phyloP scores from a whole-genome alignment of 2,797 vertebrate genomes.

The Hafferia zeledoni region DNA sequence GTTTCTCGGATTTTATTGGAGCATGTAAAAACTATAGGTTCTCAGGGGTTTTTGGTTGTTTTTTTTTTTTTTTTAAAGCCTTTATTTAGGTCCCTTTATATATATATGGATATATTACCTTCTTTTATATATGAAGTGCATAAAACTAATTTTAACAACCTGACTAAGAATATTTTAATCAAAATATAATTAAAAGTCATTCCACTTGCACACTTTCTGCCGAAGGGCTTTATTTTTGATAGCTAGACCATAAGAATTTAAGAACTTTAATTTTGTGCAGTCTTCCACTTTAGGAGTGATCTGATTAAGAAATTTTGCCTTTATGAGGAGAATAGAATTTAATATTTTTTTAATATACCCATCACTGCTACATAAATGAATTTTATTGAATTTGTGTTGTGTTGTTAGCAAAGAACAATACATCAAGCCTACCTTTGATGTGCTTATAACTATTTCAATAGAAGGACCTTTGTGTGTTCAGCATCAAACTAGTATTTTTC shows the following conservation, averaged over 20 bases:
- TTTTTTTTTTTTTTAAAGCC: neutral
- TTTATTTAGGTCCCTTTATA: neutral
- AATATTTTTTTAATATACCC: neutral
- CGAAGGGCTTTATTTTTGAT: neutral
- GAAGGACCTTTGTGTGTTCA: neutral
- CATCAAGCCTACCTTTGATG: neutral
- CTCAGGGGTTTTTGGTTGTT: too few species aligned
- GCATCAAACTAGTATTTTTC: neutral
- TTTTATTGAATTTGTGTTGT: neutral
- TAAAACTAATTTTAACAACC: neutral
- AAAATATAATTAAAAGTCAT: neutral
- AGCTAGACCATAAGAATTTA: neutral
- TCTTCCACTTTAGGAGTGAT: neutral
- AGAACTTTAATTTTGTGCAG: neutral
- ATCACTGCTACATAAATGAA: neutral
- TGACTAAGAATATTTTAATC: neutral
- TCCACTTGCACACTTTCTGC: neutral
- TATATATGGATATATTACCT: neutral
- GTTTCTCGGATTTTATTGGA: neutral
- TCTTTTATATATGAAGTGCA: neutral
- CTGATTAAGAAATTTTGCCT: neutral
- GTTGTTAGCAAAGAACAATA: neutral
- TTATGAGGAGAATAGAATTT: neutral
- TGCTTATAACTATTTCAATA: neutral
- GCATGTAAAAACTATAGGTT: neutral